Evolutionary conservation across 2,888 invertebrate species (phyloP), one percentile per base, ranked within the genome.

Genomic region (Charanyca ferruginea): DNA sequence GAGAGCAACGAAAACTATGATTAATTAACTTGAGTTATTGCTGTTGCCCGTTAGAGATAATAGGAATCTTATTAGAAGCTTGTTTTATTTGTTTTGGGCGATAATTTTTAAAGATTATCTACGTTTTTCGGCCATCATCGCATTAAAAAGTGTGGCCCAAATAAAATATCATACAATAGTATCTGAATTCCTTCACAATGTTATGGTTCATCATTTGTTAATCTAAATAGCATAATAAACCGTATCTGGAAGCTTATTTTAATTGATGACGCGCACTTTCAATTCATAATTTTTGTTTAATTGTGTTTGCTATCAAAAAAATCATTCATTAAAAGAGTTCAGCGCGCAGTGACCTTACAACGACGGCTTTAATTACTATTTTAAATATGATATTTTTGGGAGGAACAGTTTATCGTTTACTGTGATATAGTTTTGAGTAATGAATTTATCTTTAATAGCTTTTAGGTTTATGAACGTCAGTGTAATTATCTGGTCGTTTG

Each of bases 21-120:
- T 93, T 92, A 92, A 93, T 94, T 93, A 86, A 83, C 68, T 77
- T 79, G 80, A 85, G 76, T 84, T 88, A 82, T 86, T 81, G 83
- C 84, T 83, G 79, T 76, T 77, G 72, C 68, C 61, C 61, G 72
- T 71, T 57, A 57, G 57, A 79, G 74, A 73, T 76, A 77, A 81
- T 77, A 66, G 81, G 84, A 81, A 80, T 74, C 76, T 67, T 76
- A 73, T 81, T 79, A 70, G 57, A 66, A 54, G 52, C 52, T 53
- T n/a, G 49, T 62, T 67, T 71, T 73, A 69, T 77, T 80, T 77
- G 75, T 73, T 76, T 76, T 71, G 52, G 48, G 11, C 28, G 44
- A 75, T 70, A 60, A 52, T 63, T 61, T 63, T 64, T 41, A 49
- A 49, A 58, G 47, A 35, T 54, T 54, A 59, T 49, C 51, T 54